Evolutionary conservation across 2,113 vertebrate genomes (phyloP).

Genomic region (Thamnophis sirtalis): DNA sequence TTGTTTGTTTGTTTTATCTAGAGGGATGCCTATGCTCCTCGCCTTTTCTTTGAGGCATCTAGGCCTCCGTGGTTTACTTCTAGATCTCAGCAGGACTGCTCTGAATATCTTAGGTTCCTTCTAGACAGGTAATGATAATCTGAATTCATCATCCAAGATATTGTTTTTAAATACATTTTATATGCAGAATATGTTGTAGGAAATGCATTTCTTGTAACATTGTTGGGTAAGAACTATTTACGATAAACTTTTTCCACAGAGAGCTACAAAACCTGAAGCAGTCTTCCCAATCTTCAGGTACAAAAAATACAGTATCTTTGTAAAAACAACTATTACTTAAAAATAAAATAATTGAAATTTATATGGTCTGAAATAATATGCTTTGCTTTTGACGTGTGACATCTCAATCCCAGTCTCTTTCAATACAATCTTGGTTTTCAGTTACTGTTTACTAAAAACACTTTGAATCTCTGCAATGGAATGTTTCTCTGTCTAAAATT

Average conservation of each 20-base stretch:
- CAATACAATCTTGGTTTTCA: background rate
- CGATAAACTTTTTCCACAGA: background rate
- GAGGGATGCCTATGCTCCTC: constrained; percentile 93
- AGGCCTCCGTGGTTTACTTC: constrained; percentile 93
- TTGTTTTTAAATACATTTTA: background rate
- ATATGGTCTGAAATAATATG: background rate
- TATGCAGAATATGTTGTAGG: background rate
- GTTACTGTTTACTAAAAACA: background rate
- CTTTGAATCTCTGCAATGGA: background rate
- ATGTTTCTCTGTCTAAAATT: background rate
- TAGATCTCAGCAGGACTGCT: constrained; percentile 96
- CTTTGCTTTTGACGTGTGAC: background rate
- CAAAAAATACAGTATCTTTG: background rate
- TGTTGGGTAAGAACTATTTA: background rate
- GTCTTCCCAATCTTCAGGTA: background rate
- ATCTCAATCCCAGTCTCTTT: background rate
- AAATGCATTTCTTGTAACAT: background rate
- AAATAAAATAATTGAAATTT: background rate
- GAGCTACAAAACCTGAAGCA: background rate
- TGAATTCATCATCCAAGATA: background rate
- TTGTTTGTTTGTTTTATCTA: constrained; percentile 48
- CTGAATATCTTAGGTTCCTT: constrained; percentile 94
- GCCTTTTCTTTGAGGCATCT: constrained; percentile 89
- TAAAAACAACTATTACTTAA: background rate
- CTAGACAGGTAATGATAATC: constrained; percentile 83